Evolutionary conservation across 2,888 invertebrate genomes (phyloP).

Genomic region (Nymphalis c-album): DNA sequence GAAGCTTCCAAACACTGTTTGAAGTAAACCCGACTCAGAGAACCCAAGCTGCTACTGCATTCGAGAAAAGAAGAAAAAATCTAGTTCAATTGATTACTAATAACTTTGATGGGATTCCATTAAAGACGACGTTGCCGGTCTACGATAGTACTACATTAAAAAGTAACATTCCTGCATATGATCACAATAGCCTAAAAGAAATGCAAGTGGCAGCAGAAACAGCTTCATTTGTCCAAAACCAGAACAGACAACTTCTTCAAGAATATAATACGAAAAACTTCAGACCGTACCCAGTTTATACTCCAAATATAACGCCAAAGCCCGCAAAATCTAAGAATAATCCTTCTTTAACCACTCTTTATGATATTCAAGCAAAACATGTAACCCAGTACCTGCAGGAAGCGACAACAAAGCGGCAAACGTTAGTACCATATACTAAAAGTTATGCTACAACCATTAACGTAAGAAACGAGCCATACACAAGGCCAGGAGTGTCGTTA

Average conservation of each 20-base stretch:
- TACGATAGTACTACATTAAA: constrained; percentile 65
- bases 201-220: constrained; percentile 88
- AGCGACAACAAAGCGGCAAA: constrained; percentile 66
- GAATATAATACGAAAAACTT: constrained; percentile 67
- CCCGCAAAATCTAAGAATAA: constrained; percentile 58
- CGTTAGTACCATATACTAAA: constrained; percentile 70
- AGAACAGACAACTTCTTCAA: constrained; percentile 72
- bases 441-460: constrained; percentile 55
- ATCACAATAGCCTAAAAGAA: constrained; percentile 78
- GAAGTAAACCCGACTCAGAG: constrained; percentile 65
- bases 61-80: constrained; percentile 68
- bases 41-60: constrained; percentile 60
- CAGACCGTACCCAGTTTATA: constrained; percentile 72
- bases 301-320: constrained; percentile 59
- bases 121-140: constrained; percentile 59
- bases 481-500: constrained; percentile 72
- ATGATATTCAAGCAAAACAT: constrained; percentile 66
- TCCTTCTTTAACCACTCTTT: constrained; percentile 71
- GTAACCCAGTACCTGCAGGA: constrained; percentile 46
- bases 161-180: constrained; percentile 64
- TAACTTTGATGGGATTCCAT: constrained; percentile 59
- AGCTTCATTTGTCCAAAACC: constrained; percentile 85
- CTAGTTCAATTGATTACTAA: constrained; percentile 70
- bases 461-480: constrained; percentile 69
- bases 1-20: constrained; percentile 66